Base-by-base conservation (phyloP, 2,797 vertebrate genomes). In the Tapirus indicus region DNA sequence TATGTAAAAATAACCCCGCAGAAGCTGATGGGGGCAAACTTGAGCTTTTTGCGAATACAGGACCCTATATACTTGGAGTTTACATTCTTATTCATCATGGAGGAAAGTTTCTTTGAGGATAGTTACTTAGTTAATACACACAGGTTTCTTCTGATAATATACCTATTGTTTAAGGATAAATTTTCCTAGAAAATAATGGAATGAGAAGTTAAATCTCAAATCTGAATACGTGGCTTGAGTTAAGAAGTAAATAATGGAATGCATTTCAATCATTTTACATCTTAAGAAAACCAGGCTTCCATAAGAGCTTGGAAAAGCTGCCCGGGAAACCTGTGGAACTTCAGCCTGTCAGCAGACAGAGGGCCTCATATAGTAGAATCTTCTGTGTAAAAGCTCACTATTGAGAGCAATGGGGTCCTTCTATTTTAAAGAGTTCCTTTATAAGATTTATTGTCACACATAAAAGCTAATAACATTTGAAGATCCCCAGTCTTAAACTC, bases 391-490 rank as follows among this genome's bases (percentile, higher is more conserved):
- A 96, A 92, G 60, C 18, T 78, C 80, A 49, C 38, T 69, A 10
- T 18, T 54, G 78, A 88, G 35, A 79, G 52, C 25, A 71, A 75
- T 13, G 11, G 25, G 32, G 52, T 44, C 18, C 54, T 78, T 54
- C 52, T 35, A 77, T 96, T 91, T 94, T 68, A 88, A 92, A 69
- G 47, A 72, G 6, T 88, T 86, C 80, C 60, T 88, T 84, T 86
- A 6, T 52, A 69, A 86, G 47, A 80, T 79, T 64, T 87, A 58
- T 58, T 93, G 35, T 82, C 52, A 58, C 20, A 74, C 14, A 78
- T 79, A 87, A 96, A 95, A 96, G 62, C 56, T 32, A 83, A 11
- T 35, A 84, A 64, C 60, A 83, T 23, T 92, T 32, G 56, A 96
- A 74, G 29, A 85, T 58, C 7, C 52, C 60, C 25, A 86, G 62